These are phyloP conservation scores for Cactoblastis cactorum DNA, from an alignment of 2,888 invertebrate genomes.

Conservation along the genomic window DNA sequence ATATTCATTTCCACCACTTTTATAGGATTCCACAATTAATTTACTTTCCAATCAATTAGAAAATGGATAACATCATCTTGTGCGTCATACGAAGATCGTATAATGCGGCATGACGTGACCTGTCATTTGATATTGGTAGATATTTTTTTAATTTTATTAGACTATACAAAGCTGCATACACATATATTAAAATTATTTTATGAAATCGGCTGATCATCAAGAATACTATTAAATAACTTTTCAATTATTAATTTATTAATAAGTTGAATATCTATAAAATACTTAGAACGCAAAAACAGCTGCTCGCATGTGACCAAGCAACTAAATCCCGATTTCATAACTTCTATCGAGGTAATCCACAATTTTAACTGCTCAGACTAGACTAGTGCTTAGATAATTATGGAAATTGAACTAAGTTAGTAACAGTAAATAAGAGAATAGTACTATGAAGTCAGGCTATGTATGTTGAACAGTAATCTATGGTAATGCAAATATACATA, in stretches of 20 bases:
- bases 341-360: background rate
- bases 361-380: conserved; percentile 2
- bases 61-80: too few species aligned
- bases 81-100: too few species aligned
- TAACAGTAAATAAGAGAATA: background rate
- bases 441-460: background rate
- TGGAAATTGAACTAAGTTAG: conserved; percentile 3
- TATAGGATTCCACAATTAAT: too few species aligned
- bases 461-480: too few species aligned
- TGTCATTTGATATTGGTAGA: background rate
- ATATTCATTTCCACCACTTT: too few species aligned
- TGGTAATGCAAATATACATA: too few species aligned
- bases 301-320: conserved; percentile 1
- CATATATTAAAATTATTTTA: background rate
- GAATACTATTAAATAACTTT: background rate
- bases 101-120: background rate
- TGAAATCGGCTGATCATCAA: background rate
- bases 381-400: conserved; percentile 15
- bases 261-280: background rate
- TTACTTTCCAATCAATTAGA: too few species aligned
- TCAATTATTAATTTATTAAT: background rate
- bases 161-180: too few species aligned
- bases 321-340: background rate
- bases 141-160: background rate
- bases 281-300: background rate